Percentiles rank a stretch among this genome's conserved stretches.
These are phyloP conservation scores for Thereva nobilitata DNA, from an alignment of 2,888 invertebrate species.

Conservation along the genomic window DNA sequence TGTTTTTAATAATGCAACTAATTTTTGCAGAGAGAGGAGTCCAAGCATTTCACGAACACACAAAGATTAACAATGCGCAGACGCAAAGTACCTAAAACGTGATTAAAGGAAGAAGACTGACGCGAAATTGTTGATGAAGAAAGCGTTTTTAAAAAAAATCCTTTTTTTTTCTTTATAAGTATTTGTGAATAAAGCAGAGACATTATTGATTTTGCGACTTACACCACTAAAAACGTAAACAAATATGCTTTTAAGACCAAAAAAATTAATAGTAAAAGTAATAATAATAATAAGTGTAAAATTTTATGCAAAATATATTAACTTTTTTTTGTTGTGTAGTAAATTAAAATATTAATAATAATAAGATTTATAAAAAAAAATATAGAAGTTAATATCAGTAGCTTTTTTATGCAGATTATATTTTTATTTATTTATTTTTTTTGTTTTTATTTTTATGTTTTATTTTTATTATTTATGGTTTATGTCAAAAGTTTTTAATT, in stretches of 20 bases:
- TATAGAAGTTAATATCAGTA: slow-evolving; percentile 27
- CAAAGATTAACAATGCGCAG: no score
- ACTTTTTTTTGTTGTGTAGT: slow-evolving; percentile 9
- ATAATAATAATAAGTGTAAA: slow-evolving; percentile 28
- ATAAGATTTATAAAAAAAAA: slow-evolving; percentile 16
- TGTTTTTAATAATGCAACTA: no score
- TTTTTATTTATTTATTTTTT: slow-evolving; percentile 11
- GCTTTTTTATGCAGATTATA: slow-evolving; percentile 4
- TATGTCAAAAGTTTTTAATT: slow-evolving; percentile 5
- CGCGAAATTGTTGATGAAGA: not conserved
- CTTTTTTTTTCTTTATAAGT: not conserved
- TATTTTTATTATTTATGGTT: no score
- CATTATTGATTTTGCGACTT: slow-evolving; percentile 52
- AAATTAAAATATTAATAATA: no score
- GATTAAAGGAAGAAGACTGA: not conserved
- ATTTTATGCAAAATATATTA: slow-evolving; percentile 23
- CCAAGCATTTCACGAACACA: no score
- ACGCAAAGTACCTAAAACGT: no score
- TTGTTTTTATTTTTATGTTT: not conserved
- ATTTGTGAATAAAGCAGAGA: slow-evolving; percentile 33
- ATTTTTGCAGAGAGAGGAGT: no score
- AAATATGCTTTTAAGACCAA: not conserved
- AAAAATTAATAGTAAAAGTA: slow-evolving; percentile 31
- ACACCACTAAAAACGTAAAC: slow-evolving; percentile 48
- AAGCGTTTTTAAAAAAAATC: slow-evolving; percentile 4